phyloP scores from a whole-genome alignment of 2,888 invertebrate genomes.

The Agrochola macilenta region DNA sequence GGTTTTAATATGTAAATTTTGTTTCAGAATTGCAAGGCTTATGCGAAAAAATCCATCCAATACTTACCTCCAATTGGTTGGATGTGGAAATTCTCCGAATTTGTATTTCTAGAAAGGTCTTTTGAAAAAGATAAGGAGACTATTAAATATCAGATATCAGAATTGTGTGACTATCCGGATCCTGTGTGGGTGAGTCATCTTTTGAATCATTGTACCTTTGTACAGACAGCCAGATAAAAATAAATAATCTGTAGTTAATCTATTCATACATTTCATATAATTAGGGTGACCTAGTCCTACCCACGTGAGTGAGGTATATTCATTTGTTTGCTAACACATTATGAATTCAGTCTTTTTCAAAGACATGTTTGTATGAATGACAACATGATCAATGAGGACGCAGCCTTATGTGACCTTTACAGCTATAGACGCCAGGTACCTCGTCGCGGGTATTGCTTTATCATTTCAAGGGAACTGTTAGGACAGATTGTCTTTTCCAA shows the following conservation, averaged over 20 bases:
- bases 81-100: slow-evolving; percentile 99
- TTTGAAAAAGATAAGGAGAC: slow-evolving; percentile 97
- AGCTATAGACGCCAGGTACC: slow-evolving; percentile 1
- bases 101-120: slow-evolving; percentile 97
- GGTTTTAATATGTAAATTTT: slow-evolving; percentile 35
- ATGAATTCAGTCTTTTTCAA: slow-evolving; percentile 14
- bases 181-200: slow-evolving; percentile 94
- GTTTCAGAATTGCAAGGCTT: slow-evolving; percentile 97
- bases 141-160: slow-evolving; percentile 94
- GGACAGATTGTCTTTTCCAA: background rate
- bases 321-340: slow-evolving; percentile 5
- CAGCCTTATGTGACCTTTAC: slow-evolving; percentile 5
- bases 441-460: background rate
- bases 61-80: slow-evolving; percentile 98
- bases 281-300: slow-evolving; percentile 2
- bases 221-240: slow-evolving; percentile 26
- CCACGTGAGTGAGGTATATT: background rate
- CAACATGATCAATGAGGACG: background rate
- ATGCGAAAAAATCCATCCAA: slow-evolving; percentile 97
- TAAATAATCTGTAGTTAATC: slow-evolving; percentile 41
- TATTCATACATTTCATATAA: slow-evolving; percentile 34
- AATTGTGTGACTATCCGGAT: slow-evolving; percentile 97
- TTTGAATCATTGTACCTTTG: slow-evolving; percentile 26
- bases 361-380: background rate
- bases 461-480: slow-evolving; percentile 43